Evolutionary conservation across 1,140 invertebrate genomes (phyloP).

Genomic region (Phymorhynchus buccinoides): DNA sequence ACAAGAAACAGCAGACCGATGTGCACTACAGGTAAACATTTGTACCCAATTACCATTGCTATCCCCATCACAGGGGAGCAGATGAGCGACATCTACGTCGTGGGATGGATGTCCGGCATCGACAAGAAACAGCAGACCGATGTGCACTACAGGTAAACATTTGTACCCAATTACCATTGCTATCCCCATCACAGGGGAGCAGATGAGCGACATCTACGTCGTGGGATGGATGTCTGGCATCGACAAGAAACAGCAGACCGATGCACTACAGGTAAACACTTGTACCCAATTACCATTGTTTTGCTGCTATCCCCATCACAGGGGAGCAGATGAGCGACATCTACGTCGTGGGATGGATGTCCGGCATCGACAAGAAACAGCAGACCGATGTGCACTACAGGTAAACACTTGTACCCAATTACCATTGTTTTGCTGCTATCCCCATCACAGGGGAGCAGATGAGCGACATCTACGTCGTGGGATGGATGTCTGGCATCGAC

Average conservation of each 20-base stretch:
- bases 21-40: too few relatives aligned
- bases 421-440: too few relatives aligned
- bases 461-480: conserved; percentile 76
- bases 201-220: conserved; percentile 77
- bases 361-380: conserved; percentile 74
- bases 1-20: conserved; percentile 75
- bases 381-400: conserved; percentile 77
- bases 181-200: conserved; percentile 74
- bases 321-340: conserved; percentile 76
- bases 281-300: too few relatives aligned
- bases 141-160: too few relatives aligned
- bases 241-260: conserved; percentile 75
- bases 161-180: too few relatives aligned
- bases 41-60: too few relatives aligned
- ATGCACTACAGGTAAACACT: too few relatives aligned
- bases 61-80: conserved; percentile 74
- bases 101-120: conserved; percentile 74
- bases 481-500: conserved; percentile 74
- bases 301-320: too few relatives aligned
- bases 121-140: conserved; percentile 76
- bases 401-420: too few relatives aligned
- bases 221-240: conserved; percentile 75
- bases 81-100: conserved; percentile 77
- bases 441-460: conserved; percentile 75
- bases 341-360: conserved; percentile 75